Conservation (phyloP, 2,113 vertebrate genomes). For the Amazona vittata region DNA sequence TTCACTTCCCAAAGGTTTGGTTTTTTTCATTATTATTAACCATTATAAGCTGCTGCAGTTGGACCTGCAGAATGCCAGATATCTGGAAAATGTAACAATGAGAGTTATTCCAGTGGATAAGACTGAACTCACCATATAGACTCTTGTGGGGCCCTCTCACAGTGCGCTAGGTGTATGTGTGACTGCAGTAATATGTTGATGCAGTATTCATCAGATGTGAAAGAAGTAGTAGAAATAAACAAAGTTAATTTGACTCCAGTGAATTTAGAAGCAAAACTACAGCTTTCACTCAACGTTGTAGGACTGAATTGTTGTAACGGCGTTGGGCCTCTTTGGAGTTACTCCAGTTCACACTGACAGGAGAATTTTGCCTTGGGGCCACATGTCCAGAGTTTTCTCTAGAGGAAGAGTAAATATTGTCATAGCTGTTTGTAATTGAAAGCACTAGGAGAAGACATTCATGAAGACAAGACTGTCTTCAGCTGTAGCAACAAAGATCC, state of each 20-base stretch:
- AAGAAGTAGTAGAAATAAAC: neutral
- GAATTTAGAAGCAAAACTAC: constrained; percentile 1
- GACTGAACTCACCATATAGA: neutral
- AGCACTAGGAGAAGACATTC: constrained; percentile 22
- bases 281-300: neutral
- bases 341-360: constrained; percentile 8
- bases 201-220: neutral
- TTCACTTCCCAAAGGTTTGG: neutral
- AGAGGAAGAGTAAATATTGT: constrained; percentile 52
- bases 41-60: neutral
- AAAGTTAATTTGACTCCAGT: neutral
- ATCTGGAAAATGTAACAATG: constrained; percentile 40
- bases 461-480: constrained; percentile 12
- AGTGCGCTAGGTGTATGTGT: neutral
- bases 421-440: constrained; percentile 61
- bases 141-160: constrained; percentile 2
- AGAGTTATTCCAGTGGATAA: neutral
- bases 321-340: neutral
- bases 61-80: constrained; percentile 6
- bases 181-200: neutral
- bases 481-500: constrained; percentile 63
- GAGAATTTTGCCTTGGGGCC: neutral
- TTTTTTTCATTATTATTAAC: neutral
- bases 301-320: neutral
- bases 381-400: constrained; percentile 10